A percentile compares a stretch with the other conserved stretches of the same genome.
Conservation (phyloP, 2,113 vertebrate genomes). For the Paradoxurus hermaphroditus region DNA sequence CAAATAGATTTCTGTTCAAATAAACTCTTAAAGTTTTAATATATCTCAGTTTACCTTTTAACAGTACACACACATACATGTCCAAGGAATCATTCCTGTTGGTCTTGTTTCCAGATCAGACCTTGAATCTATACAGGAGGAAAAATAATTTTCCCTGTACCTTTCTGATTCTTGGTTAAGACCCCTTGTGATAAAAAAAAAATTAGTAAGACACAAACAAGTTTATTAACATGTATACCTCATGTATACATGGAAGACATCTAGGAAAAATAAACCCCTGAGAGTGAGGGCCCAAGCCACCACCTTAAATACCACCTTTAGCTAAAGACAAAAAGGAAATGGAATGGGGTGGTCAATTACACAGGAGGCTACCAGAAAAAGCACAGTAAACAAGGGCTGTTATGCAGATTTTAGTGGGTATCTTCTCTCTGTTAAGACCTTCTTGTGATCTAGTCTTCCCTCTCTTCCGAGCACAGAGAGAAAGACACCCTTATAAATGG, state of each 20-base stretch:
- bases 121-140: neutral
- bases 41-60: neutral
- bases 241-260: neutral
- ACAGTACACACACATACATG: no score
- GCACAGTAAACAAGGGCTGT: neutral
- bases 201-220: neutral
- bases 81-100: neutral
- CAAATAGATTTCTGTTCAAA: neutral
- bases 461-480: neutral
- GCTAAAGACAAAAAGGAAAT: neutral
- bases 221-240: neutral
- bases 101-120: neutral
- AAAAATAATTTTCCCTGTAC: neutral
- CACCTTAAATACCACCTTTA: neutral
- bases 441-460: neutral
- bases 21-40: neutral
- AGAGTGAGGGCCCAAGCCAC: neutral
- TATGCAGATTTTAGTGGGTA: neutral
- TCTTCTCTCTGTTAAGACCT: neutral
- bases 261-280: neutral
- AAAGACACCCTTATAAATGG: neutral
- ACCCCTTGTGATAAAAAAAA: neutral
- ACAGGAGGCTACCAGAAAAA: neutral
- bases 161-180: neutral
- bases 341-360: neutral